Conservation (phyloP, 2,113 vertebrate species). For the Leucoraja erinaceus region DNA sequence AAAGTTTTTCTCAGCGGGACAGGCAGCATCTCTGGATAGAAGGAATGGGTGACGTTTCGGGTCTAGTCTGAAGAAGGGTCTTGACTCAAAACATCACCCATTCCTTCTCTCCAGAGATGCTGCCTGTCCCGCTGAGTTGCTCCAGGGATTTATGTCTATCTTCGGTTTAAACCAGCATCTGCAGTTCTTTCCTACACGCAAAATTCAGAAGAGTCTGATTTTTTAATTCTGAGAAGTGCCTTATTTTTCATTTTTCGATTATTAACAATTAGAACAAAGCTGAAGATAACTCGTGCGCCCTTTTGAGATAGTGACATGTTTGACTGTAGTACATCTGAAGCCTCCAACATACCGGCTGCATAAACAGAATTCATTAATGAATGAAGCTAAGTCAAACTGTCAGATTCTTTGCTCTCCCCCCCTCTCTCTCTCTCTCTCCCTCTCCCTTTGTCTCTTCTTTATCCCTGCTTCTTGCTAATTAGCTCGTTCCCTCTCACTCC, state of each 20-base stretch:
- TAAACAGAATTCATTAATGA: conserved; percentile 73
- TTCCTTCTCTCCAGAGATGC: too few relatives aligned
- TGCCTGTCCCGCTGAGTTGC: too few relatives aligned
- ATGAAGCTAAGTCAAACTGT: conserved; percentile 62
- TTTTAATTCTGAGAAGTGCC: conserved; percentile 57
- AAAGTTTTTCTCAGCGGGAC: too few relatives aligned
- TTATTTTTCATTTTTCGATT: conserved; percentile 69
- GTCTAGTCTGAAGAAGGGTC: too few relatives aligned
- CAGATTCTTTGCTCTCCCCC: conserved; percentile 55
- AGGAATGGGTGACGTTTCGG: too few relatives aligned
- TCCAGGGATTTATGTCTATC: too few relatives aligned
- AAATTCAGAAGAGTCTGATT: conserved; percentile 62
- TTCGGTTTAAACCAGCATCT: too few relatives aligned
- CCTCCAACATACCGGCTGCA: conserved; percentile 66
- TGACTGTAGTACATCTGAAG: conserved; percentile 75
- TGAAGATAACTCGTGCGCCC: conserved; percentile 62
- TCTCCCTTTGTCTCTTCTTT: conserved; percentile 51
- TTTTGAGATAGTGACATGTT: conserved; percentile 67
- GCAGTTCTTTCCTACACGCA: conserved; percentile 26
- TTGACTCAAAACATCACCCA: too few relatives aligned
- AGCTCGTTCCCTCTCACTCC: conserved; percentile 58
- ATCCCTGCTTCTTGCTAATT: conserved; percentile 67
- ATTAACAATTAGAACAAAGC: conserved; percentile 70
- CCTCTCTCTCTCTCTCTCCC: too few relatives aligned
- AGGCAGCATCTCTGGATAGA: too few relatives aligned